Evolutionary conservation across 2,797 vertebrate genomes (phyloP).

Genomic region (Pteropus rufus): DNA sequence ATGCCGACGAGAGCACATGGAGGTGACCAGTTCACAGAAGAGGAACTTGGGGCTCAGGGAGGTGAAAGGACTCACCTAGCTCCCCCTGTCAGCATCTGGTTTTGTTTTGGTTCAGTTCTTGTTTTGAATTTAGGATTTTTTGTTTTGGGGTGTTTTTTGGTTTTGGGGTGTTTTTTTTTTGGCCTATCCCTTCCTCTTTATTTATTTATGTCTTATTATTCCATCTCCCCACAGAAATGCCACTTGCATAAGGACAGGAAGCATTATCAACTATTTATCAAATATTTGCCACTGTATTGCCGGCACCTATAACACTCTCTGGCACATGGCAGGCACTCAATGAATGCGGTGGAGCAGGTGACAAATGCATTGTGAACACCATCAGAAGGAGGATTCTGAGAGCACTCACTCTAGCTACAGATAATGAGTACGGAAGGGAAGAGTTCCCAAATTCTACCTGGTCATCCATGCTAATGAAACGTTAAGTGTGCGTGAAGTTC

Average conservation of each 20-base stretch:
- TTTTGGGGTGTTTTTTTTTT: fast-evolving
- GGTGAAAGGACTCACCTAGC: neutral
- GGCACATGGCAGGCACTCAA: neutral
- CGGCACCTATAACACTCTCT: neutral
- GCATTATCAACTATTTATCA: neutral
- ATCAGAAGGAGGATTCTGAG: no score
- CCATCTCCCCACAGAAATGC: neutral
- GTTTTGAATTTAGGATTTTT: neutral
- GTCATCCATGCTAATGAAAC: neutral
- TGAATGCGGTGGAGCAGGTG: neutral
- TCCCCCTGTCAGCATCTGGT: neutral
- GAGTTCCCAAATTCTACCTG: neutral
- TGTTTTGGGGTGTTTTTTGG: neutral
- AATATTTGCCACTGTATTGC: neutral
- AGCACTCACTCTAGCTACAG: neutral
- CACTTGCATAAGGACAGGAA: neutral
- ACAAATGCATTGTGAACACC: fast-evolving
- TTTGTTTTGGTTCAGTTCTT: neutral
- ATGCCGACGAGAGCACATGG: fast-evolving
- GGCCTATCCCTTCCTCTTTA: neutral
- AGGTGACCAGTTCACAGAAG: neutral
- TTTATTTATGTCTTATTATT: neutral
- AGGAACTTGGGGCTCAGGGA: neutral
- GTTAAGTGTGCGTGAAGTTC: fast-evolving
- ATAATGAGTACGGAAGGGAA: fast-evolving